Conservation (phyloP, 1,140 invertebrate genomes). For the Cylas formicarius region DNA sequence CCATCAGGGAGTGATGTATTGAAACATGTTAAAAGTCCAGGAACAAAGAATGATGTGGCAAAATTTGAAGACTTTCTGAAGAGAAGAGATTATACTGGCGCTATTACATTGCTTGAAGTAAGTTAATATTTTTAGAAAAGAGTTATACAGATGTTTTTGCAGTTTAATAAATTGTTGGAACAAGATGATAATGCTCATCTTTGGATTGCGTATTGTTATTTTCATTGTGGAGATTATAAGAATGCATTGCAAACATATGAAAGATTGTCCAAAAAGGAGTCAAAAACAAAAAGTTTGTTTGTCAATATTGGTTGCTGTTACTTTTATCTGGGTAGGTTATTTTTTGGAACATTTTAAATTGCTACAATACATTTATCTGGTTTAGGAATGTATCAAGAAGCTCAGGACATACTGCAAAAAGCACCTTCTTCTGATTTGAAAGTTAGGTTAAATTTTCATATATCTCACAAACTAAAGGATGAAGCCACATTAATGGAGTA, state of each 20-base stretch:
- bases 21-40: slow-evolving; percentile 15
- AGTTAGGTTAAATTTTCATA: slow-evolving; percentile 82
- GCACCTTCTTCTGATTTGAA: slow-evolving; percentile 58
- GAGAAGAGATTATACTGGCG: slow-evolving; percentile 88
- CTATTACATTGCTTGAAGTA: slow-evolving; percentile 87
- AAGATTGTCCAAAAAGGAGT: slow-evolving; percentile 40
- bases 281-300: slow-evolving; percentile 48
- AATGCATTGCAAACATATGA: slow-evolving; percentile 72
- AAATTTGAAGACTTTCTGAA: slow-evolving; percentile 87
- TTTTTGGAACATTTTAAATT: slow-evolving; percentile 42
- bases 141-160: slow-evolving; percentile 18
- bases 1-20: slow-evolving; percentile 10
- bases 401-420: slow-evolving; percentile 54
- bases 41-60: slow-evolving; percentile 49
- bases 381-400: slow-evolving; percentile 58
- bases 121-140: slow-evolving; percentile 7
- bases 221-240: slow-evolving; percentile 91
- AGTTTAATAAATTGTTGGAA: slow-evolving; percentile 38
- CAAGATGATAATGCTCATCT: slow-evolving; percentile 48
- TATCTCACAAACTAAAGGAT: slow-evolving; percentile 87
- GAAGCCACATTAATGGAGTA: slow-evolving; percentile 75
- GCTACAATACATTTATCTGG: slow-evolving; percentile 21
- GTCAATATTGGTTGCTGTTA: slow-evolving; percentile 89
- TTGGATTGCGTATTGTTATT: slow-evolving; percentile 92
- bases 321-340: slow-evolving; percentile 80